Conservation (phyloP, 2,797 vertebrate genomes). For the Pteropus rufus region DNA sequence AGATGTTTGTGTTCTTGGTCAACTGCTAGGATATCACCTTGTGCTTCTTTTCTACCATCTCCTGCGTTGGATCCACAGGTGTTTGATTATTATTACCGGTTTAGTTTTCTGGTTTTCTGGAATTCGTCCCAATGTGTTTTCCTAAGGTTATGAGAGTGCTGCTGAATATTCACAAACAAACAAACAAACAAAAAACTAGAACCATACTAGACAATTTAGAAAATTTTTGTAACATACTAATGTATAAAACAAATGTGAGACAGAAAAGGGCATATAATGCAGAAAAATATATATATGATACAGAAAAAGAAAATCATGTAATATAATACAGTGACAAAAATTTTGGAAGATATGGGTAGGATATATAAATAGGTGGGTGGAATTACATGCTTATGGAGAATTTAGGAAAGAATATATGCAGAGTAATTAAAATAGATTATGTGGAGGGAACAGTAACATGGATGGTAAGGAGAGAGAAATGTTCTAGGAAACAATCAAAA, state of each 20-base stretch:
- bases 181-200: not conserved
- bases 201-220: not conserved
- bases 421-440: not conserved
- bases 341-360: not conserved
- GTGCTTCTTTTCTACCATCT: not conserved
- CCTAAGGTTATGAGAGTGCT: not conserved
- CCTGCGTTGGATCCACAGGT: not conserved
- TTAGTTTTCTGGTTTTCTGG: not conserved
- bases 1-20: not conserved
- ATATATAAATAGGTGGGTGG: not conserved
- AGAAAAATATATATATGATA: not conserved
- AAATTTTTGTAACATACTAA: not conserved
- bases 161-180: not conserved
- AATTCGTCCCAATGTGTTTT: not conserved
- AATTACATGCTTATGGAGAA: not conserved
- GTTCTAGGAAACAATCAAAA: not conserved
- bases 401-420: not conserved
- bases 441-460: not conserved
- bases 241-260: not conserved
- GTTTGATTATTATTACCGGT: not conserved
- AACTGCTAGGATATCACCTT: not conserved
- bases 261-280: not conserved
- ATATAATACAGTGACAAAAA: not conserved
- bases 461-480: not conserved
- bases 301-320: not conserved